phyloP scores from a whole-genome alignment of 2,113 vertebrate species.

The Xiphorhynchus elegans region DNA sequence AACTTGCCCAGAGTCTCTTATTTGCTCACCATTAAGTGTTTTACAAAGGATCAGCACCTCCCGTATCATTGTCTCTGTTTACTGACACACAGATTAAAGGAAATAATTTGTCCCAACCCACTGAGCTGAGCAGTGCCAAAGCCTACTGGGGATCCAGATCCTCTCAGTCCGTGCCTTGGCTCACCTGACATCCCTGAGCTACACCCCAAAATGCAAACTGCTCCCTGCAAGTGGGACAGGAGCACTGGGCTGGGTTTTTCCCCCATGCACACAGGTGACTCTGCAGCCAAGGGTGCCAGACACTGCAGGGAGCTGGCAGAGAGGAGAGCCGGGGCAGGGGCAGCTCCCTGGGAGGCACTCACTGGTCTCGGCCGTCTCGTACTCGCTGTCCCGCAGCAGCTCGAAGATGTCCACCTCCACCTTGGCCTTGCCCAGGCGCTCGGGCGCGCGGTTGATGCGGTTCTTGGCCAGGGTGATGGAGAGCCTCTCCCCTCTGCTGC shows the following conservation, averaged over 20 bases:
- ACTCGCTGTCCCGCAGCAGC: conserved; percentile 96
- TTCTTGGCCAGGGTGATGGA: conserved; percentile 98
- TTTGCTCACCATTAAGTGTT: background rate
- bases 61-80: background rate
- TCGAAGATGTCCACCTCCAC: conserved; percentile 98
- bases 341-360: conserved; percentile 53
- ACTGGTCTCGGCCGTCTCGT: conserved; percentile 98
- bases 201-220: background rate
- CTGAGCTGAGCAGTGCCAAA: background rate
- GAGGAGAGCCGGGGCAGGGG: background rate
- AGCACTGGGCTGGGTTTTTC: background rate
- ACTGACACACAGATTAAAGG: background rate
- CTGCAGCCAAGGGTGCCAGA: fast-evolving
- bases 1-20: conserved; percentile 1
- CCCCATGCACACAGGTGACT: fast-evolving
- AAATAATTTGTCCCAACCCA: background rate
- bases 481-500: conserved; percentile 95
- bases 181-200: background rate
- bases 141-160: background rate
- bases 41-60: background rate
- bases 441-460: conserved; percentile 90
- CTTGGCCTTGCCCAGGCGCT: conserved; percentile 90
- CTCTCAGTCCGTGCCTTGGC: background rate
- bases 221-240: background rate
- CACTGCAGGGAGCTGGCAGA: fast-evolving